Conservation (phyloP, 2,888 invertebrate genomes). For the Cactoblastis cactorum region DNA sequence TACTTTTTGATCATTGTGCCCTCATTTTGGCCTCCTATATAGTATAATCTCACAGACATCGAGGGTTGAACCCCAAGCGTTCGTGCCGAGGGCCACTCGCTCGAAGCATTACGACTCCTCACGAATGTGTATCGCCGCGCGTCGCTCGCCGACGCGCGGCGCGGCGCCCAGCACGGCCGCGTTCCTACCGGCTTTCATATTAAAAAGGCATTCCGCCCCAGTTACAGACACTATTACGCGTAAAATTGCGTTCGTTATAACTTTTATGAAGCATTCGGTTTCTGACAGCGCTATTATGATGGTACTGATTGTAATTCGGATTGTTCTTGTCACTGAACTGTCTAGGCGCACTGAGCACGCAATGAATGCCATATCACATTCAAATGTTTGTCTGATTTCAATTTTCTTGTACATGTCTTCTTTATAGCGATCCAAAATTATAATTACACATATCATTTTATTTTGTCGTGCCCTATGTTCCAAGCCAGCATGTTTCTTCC, state of each 20-base stretch:
- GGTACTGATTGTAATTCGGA: background rate
- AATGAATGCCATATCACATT: too few species aligned
- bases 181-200: background rate
- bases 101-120: background rate
- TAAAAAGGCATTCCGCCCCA: background rate
- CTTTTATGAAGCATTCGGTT: background rate
- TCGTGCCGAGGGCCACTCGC: background rate
- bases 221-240: constrained; percentile 1
- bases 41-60: background rate
- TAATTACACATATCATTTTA: background rate
- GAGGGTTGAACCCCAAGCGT: background rate
- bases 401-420: too few species aligned
- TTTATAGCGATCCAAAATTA: background rate
- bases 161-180: background rate
- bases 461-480: background rate
- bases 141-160: background rate
- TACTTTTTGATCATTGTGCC: too few species aligned
- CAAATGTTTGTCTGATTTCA: too few species aligned
- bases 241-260: background rate
- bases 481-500: background rate
- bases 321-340: too few species aligned
- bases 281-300: background rate
- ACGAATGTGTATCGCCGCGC: background rate
- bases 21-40: background rate
- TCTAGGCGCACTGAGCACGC: too few species aligned